These are phyloP conservation scores for Thripadectes ignobilis DNA, from an alignment of 2,797 vertebrate genomes.

Conservation along the genomic window DNA sequence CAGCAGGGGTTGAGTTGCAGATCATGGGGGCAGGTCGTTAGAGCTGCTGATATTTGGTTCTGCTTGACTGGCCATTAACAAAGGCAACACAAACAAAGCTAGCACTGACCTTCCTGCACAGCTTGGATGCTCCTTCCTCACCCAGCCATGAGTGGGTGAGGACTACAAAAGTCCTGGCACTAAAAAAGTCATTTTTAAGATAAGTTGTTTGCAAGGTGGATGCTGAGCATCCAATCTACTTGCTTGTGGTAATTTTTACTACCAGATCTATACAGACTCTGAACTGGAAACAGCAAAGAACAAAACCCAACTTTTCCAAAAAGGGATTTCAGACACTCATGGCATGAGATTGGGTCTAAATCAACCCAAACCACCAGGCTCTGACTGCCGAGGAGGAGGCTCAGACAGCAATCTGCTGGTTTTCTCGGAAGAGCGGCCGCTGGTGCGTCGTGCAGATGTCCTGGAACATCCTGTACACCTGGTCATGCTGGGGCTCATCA, in stretches of 20 bases:
- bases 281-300: neutral
- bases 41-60: neutral
- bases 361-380: neutral
- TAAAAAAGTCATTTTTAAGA: neutral
- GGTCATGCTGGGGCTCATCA: constrained; percentile 84
- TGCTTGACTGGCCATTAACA: neutral
- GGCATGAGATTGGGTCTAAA: neutral
- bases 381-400: neutral
- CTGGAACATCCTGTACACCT: constrained; percentile 89
- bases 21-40: neutral
- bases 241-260: neutral
- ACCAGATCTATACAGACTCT: neutral
- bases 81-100: neutral
- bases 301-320: neutral
- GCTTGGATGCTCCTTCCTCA: neutral
- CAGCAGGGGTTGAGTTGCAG: neutral
- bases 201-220: neutral
- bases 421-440: constrained; percentile 83
- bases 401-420: constrained; percentile 80
- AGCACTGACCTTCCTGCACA: neutral
- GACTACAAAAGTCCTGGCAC: neutral
- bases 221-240: neutral
- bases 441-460: constrained; percentile 88
- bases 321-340: neutral
- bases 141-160: neutral